These are phyloP conservation scores for Ligdia adustata DNA, from an alignment of 2,888 invertebrate species.

Conservation along the genomic window DNA sequence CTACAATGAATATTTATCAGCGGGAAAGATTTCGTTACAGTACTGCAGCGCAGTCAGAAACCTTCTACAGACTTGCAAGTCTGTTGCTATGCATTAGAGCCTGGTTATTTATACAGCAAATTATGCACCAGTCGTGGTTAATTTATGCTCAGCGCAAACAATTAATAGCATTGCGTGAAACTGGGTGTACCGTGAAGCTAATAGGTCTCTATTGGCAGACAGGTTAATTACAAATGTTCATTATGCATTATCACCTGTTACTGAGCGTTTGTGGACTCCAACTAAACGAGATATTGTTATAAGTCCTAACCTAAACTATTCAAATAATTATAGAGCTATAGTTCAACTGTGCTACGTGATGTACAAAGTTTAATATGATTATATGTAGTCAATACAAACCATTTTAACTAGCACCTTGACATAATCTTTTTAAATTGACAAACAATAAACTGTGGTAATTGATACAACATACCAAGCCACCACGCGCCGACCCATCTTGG, in stretches of 20 bases:
- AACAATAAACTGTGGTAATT: no score
- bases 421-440: no score
- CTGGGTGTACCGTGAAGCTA: slow-evolving; percentile 33
- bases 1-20: no score
- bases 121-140: slow-evolving; percentile 30
- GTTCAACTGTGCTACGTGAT: no score
- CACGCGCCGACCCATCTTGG: slow-evolving; percentile 98
- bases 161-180: slow-evolving; percentile 45
- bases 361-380: no score
- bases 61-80: background rate
- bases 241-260: slow-evolving; percentile 32
- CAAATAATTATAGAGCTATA: no score
- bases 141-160: slow-evolving; percentile 37
- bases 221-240: slow-evolving; percentile 42
- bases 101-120: slow-evolving; percentile 36
- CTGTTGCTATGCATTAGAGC: slow-evolving; percentile 1
- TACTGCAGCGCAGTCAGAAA: no score
- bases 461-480: slow-evolving; percentile 96
- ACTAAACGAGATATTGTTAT: slow-evolving; percentile 26
- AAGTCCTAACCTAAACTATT: slow-evolving; percentile 9
- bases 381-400: no score
- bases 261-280: slow-evolving; percentile 6
- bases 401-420: no score
- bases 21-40: no score
- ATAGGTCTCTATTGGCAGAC: slow-evolving; percentile 32